A percentile compares a stretch with the other conserved stretches of the same genome.
phyloP scores from a whole-genome alignment of 2,888 invertebrate species.

The Odontomyia ornata region DNA sequence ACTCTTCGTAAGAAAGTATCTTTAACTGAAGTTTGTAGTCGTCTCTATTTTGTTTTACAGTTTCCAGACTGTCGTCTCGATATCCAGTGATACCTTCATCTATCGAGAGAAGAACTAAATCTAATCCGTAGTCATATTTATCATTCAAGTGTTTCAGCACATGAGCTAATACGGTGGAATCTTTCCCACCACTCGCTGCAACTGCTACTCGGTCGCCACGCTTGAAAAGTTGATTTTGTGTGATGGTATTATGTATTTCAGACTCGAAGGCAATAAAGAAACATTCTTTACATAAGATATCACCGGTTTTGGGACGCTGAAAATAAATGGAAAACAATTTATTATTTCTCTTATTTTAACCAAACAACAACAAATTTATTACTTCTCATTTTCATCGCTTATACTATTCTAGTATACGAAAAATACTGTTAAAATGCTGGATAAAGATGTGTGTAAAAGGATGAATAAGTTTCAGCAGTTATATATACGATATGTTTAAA shows the following conservation, averaged over 20 bases:
- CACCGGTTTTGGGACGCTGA: constrained; percentile 89
- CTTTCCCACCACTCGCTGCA: constrained; percentile 94
- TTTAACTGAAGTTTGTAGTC: constrained; percentile 94
- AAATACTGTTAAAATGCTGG: too few species aligned
- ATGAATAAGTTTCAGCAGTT: too few species aligned
- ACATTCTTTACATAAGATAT: constrained; percentile 92
- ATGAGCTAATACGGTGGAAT: constrained; percentile 97
- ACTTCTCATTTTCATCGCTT: too few species aligned
- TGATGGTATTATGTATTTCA: constrained; percentile 93
- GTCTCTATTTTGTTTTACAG: constrained; percentile 92
- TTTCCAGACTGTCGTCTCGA: constrained; percentile 95
- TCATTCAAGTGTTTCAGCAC: constrained; percentile 91
- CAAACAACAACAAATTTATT: too few species aligned
- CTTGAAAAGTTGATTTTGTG: constrained; percentile 80
- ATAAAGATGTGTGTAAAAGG: too few species aligned
- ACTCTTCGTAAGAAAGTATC: constrained; percentile 94
- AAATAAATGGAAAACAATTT: constrained; percentile 54
- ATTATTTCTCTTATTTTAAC: too few species aligned
- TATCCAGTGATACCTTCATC: constrained; percentile 98
- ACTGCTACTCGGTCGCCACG: constrained; percentile 88
- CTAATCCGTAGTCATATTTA: constrained; percentile 87
- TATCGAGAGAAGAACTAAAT: constrained; percentile 91
- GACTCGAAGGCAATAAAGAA: constrained; percentile 94
- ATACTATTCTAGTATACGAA: too few species aligned
- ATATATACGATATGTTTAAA: too few species aligned